Conservation (phyloP, 2,797 vertebrate species). For the Fistularia commersonii region DNA sequence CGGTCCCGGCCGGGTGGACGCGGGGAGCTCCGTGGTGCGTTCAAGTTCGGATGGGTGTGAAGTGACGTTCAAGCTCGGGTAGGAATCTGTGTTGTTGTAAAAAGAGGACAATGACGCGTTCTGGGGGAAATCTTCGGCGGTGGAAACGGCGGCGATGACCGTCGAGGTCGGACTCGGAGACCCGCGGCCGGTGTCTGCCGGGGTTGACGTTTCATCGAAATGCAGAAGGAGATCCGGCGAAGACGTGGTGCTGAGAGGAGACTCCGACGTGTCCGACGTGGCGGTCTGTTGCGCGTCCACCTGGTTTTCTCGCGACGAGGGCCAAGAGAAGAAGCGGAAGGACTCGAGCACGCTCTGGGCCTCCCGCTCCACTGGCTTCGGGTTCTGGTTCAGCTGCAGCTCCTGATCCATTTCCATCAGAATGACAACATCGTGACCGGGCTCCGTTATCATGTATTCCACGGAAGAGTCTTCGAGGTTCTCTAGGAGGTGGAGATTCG, state of each 20-base stretch:
- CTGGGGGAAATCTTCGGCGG: conserved; percentile 19
- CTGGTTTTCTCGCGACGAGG: conserved; percentile 31
- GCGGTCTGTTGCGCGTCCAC: conserved; percentile 24
- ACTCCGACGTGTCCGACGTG: conserved; percentile 31
- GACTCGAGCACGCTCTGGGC: conserved; percentile 85
- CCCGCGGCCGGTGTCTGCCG: conserved; percentile 28
- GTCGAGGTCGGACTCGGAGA: conserved; percentile 21
- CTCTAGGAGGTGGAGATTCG: conserved; percentile 36
- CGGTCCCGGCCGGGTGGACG: conserved; percentile 37
- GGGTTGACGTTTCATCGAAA: conserved; percentile 28
- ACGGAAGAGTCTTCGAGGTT: conserved; percentile 49
- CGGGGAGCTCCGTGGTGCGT: conserved; percentile 23
- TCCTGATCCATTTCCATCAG: conserved; percentile 81
- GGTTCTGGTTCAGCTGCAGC: conserved; percentile 70
- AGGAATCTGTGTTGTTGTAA: conserved; percentile 49
- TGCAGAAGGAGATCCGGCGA: conserved; percentile 15
- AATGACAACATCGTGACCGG: conserved; percentile 79
- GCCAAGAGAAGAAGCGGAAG: conserved; percentile 61
- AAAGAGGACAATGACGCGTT: conserved; percentile 19
- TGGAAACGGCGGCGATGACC: conserved; percentile 14
- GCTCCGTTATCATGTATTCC: conserved; percentile 62
- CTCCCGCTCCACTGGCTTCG: conserved; percentile 80
- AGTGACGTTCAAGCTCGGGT: conserved; percentile 28
- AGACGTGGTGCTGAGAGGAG: conserved; percentile 19
- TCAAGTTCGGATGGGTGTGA: conserved; percentile 19